Base-by-base conservation (phyloP, 2,888 invertebrate genomes). In the Thymelicus sylvestris region DNA sequence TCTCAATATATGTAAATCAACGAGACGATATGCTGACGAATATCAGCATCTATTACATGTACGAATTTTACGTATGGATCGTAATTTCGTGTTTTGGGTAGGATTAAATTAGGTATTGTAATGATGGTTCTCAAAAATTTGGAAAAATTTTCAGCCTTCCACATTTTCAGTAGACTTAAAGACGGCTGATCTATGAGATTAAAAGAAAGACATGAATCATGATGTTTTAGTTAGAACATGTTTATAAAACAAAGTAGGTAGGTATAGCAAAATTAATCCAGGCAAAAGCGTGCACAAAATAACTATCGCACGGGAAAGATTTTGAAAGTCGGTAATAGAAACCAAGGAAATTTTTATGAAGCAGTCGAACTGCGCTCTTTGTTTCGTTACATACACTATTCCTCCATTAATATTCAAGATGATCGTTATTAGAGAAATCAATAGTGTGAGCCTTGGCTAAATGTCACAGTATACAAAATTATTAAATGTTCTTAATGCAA, bases 1-100 rank as follows among this genome's bases (percentile, higher is more conserved):
- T 75, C 77, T 76, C 81, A 79, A 83, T 83, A 79, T 84, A 83
- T 81, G 82, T 83, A 86, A 87, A 88, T 86, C 86, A 83, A 82
- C 78, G 74, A 74, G 60, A 70, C 69, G 64, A 65, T 70, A 65
- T 65, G 69, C 69, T 65, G 57, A 65, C 59, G 60, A 70, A 65
- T 57, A 60, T 50, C 7, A 60, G 15, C 2, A 41, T 60, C 41
- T 41, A 31, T 50, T 60, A 38, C 67, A 15, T 67, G 52, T 52
- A 41, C 59, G 0, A n/a, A 44, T 44, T 24, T 38, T 31, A 38
- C 15, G 57, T 38, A 12, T 31, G 13, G 0, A 57, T 6, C 15
- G 0, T 57, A 57, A 57, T 57, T 57, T 31, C 31, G 57, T 38
- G 4, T 52, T 48, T 13, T 48, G 48, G 6, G 48, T 48, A 10